phyloP scores from a whole-genome alignment of 1,140 invertebrate genomes.

The Hirudo medicinalis region DNA sequence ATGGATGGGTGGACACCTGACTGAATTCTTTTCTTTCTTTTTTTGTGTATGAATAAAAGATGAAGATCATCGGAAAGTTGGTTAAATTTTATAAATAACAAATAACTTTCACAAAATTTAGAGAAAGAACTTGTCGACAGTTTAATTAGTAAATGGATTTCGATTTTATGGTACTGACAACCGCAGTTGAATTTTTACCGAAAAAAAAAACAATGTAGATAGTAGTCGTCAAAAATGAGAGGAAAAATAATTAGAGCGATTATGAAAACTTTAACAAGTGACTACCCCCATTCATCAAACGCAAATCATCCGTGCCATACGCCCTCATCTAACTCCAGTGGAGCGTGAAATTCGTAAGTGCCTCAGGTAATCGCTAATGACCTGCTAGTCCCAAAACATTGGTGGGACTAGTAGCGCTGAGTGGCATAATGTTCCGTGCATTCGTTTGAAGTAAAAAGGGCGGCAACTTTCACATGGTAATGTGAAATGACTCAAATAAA shows the following conservation, averaged over 20 bases:
- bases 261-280: neutral
- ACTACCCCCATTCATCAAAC: neutral
- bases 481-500: no score
- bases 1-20: no score
- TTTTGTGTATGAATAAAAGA: no score
- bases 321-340: neutral
- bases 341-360: neutral
- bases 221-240: neutral
- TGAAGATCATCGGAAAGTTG: no score
- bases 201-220: neutral
- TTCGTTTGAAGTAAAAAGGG: no score
- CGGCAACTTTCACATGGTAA: no score
- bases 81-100: no score
- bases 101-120: no score
- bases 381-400: constrained; percentile 2
- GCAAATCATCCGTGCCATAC: neutral
- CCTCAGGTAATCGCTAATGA: constrained; percentile 10
- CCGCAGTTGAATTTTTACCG: neutral
- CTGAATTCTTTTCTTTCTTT: no score
- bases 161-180: neutral
- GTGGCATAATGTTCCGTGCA: no score
- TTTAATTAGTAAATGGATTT: neutral
- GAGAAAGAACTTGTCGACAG: no score
- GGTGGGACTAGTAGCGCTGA: no score
- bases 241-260: neutral